Evolutionary conservation across 1,140 invertebrate genomes (phyloP).

Genomic region (Cryptotermes secundus): DNA sequence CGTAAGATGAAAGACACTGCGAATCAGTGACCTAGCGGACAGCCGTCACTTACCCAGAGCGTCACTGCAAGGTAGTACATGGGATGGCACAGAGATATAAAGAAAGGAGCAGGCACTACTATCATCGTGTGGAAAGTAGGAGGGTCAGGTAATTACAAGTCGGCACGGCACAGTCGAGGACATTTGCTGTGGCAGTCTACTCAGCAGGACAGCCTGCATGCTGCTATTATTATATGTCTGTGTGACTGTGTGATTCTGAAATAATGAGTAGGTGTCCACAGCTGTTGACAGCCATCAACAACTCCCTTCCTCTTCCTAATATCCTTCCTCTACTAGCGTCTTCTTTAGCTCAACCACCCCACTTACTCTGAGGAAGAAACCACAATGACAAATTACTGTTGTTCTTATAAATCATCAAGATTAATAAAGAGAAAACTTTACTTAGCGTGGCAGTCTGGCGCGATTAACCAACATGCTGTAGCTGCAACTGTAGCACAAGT

Average conservation of each 20-base stretch:
- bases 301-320: background rate
- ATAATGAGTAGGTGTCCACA: conserved; percentile 7
- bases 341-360: background rate
- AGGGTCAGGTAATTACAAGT: conserved; percentile 1
- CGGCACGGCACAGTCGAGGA: background rate
- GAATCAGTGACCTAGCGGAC: no score
- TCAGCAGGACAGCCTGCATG: background rate
- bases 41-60: no score
- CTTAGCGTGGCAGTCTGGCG: background rate
- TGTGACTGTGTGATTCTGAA: background rate
- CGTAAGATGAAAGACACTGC: no score
- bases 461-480: background rate
- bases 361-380: background rate
- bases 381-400: background rate
- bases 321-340: no score
- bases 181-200: no score
- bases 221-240: background rate
- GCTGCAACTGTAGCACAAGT: no score
- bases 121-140: conserved; percentile 9
- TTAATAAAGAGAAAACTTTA: background rate
- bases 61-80: no score
- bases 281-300: background rate
- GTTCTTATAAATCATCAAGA: background rate
- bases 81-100: no score
- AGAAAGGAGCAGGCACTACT: background rate